Evolutionary conservation across 2,113 vertebrate genomes (phyloP).

Genomic region (Ageneiosus marmoratus): DNA sequence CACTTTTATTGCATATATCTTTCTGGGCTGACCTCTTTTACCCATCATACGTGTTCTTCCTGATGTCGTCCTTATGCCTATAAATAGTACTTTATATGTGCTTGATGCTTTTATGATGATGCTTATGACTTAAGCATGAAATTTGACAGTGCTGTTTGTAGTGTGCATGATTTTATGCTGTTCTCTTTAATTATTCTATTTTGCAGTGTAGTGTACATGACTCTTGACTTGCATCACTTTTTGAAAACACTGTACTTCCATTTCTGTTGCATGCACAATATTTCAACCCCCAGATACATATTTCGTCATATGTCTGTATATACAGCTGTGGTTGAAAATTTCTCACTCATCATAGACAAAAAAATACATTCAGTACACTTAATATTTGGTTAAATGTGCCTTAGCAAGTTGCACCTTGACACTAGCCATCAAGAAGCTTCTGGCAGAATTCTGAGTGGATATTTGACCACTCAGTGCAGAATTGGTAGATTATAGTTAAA

Average conservation of each 20-base stretch:
- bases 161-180: not conserved
- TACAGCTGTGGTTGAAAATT: too few species aligned
- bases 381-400: too few species aligned
- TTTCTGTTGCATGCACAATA: not conserved
- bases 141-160: not conserved
- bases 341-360: too few species aligned
- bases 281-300: not conserved
- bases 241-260: not conserved
- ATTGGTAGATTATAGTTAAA: too few species aligned
- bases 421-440: too few species aligned
- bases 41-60: constrained; percentile 3
- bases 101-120: not conserved
- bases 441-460: too few species aligned
- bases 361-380: too few species aligned
- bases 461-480: too few species aligned
- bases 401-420: too few species aligned
- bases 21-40: not conserved
- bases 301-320: constrained; percentile 13
- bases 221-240: constrained; percentile 21
- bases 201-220: not conserved
- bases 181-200: not conserved
- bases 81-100: not conserved
- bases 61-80: not conserved
- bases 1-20: constrained; percentile 8
- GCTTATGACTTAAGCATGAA: not conserved